These are phyloP conservation scores for Hypsopygia costalis DNA, from an alignment of 2,888 invertebrate species.

Conservation along the genomic window DNA sequence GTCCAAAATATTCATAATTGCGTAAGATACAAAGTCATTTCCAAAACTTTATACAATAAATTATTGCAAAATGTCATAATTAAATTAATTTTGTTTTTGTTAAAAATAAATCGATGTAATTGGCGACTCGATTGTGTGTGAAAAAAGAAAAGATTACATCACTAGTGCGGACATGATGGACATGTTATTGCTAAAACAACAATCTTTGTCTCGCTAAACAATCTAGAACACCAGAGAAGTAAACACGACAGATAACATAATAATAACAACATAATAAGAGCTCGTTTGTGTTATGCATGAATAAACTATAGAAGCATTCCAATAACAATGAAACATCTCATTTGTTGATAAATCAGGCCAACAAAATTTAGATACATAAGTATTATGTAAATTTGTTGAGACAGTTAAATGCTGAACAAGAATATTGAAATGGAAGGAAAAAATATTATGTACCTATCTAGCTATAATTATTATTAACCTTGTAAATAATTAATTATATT, in stretches of 20 bases:
- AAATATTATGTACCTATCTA: slow-evolving; percentile 52
- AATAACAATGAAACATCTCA: slow-evolving; percentile 8
- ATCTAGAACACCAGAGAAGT: too few species aligned
- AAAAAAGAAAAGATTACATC: too few species aligned
- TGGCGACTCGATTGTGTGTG: too few species aligned
- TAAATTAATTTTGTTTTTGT: background rate
- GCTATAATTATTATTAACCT: slow-evolving; percentile 52
- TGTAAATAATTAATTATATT: slow-evolving; percentile 75
- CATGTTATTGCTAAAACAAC: too few species aligned
- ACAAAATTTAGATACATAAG: slow-evolving; percentile 46
- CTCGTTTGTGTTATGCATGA: too few species aligned
- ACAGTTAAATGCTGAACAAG: slow-evolving; percentile 39
- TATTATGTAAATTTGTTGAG: slow-evolving; percentile 48
- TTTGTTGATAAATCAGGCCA: slow-evolving; percentile 40
- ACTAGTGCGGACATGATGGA: too few species aligned
- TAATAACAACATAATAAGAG: too few species aligned
- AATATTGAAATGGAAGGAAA: slow-evolving; percentile 29
- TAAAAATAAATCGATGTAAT: too few species aligned
- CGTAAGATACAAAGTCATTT: slow-evolving; percentile 1
- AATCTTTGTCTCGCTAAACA: too few species aligned
- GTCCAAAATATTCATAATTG: background rate
- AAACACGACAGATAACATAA: too few species aligned
- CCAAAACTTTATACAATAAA: too few species aligned
- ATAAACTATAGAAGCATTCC: slow-evolving; percentile 1
- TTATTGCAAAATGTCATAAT: background rate